Conservation (phyloP, 2,113 vertebrate species). For the Zosterops pallidus region DNA sequence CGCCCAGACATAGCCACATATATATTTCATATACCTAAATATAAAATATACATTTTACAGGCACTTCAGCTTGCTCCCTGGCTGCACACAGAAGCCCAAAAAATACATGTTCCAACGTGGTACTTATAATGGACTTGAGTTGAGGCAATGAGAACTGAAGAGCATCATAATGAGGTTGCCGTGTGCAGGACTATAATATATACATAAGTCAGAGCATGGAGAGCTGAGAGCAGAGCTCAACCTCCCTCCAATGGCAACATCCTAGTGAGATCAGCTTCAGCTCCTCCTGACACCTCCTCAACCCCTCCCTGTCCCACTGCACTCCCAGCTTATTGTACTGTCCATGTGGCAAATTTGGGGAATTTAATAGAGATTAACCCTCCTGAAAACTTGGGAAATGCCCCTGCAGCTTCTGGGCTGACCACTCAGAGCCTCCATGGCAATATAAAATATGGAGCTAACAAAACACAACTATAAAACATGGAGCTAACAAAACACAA, state of each 20-base stretch:
- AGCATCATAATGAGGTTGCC: constrained; percentile 28
- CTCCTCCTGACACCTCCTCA: background rate
- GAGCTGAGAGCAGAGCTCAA: background rate
- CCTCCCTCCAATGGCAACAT: background rate
- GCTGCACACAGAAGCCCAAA: constrained; percentile 62
- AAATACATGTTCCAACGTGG: constrained; percentile 57
- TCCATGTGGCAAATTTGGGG: background rate
- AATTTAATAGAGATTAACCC: background rate
- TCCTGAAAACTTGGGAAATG: background rate
- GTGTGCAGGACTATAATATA: background rate
- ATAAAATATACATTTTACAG: constrained; percentile 84
- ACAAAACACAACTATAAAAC: background rate
- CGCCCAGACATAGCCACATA: constrained; percentile 68
- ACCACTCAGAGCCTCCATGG: background rate
- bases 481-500: background rate
- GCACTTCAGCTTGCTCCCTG: constrained; percentile 60
- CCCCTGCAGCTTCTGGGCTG: background rate
- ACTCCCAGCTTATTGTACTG: background rate
- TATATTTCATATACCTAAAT: constrained; percentile 78
- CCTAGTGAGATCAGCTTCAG: background rate
- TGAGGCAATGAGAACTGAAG: background rate
- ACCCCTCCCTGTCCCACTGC: background rate
- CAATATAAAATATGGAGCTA: background rate
- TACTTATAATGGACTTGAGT: constrained; percentile 63
- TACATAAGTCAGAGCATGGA: background rate